Evolutionary conservation across 2,113 vertebrate genomes (phyloP).

Genomic region (Catharus fuscescens): DNA sequence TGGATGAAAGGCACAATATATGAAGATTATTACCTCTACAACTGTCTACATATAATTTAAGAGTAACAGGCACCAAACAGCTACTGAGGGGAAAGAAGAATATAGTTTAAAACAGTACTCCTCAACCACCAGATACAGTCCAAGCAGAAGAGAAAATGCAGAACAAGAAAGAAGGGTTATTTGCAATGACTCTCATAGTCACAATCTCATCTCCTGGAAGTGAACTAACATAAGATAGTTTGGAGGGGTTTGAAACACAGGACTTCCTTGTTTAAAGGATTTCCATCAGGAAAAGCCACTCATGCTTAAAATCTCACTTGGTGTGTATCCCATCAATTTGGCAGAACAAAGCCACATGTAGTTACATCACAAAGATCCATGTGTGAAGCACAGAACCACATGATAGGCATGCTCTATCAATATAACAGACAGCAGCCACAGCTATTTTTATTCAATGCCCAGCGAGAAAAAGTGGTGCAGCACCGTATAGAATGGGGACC

Average conservation of each 20-base stretch:
- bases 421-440: neutral
- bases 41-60: neutral
- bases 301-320: neutral
- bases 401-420: neutral
- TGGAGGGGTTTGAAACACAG: neutral
- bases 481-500: neutral
- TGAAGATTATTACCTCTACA: neutral
- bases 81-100: neutral
- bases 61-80: neutral
- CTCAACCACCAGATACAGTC: neutral
- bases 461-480: neutral
- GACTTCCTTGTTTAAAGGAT: neutral
- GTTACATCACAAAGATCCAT: neutral
- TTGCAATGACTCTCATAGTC: neutral
- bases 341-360: neutral
- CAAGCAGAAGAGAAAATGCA: neutral
- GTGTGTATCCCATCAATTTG: neutral
- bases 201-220: neutral
- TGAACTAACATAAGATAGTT: neutral
- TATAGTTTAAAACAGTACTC: neutral
- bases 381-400: neutral
- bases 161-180: neutral
- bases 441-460: neutral
- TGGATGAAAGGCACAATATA: neutral
- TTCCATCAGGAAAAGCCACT: neutral